Conservation (phyloP, 2,888 invertebrate genomes). For the Cheilosia vulpina region DNA sequence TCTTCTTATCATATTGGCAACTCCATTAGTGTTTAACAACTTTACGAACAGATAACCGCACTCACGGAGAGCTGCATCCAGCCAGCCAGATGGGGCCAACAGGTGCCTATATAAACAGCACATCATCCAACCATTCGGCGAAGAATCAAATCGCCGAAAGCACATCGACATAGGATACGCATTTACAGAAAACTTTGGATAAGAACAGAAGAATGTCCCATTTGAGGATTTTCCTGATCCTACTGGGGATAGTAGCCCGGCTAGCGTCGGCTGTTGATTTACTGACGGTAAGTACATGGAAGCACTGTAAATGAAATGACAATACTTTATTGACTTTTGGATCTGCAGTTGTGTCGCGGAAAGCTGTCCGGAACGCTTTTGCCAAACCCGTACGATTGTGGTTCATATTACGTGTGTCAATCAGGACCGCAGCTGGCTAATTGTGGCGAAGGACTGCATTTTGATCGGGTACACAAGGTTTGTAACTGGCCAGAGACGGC, state of each 20-base stretch:
- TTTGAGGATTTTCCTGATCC: constrained; percentile 10
- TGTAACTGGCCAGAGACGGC: constrained; percentile 79
- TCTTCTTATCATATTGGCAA: constrained; percentile 45
- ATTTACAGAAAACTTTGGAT: background rate
- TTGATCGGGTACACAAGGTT: constrained; percentile 76
- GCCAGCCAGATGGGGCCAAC: background rate
- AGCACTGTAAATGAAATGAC: too few relatives aligned
- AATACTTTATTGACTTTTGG: background rate
- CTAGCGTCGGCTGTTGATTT: constrained; percentile 8
- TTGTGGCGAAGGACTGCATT: constrained; percentile 78
- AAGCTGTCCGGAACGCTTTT: constrained; percentile 56
- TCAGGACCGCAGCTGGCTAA: constrained; percentile 75
- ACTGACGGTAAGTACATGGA: constrained; percentile 12
- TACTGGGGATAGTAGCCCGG: constrained; percentile 22
- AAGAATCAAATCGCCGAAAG: constrained; percentile 21
- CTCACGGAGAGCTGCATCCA: background rate
- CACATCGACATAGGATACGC: background rate
- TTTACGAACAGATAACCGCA: background rate
- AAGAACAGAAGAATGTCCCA: constrained; percentile 15
- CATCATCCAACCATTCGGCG: background rate
- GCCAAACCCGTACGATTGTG: constrained; percentile 79
- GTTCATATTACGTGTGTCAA: constrained; percentile 79
- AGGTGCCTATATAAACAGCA: constrained; percentile 48
- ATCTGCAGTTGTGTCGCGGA: constrained; percentile 45
- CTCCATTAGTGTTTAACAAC: constrained; percentile 69